Evolutionary conservation across 1,140 invertebrate species (phyloP).

Genomic region (Hirudo medicinalis): DNA sequence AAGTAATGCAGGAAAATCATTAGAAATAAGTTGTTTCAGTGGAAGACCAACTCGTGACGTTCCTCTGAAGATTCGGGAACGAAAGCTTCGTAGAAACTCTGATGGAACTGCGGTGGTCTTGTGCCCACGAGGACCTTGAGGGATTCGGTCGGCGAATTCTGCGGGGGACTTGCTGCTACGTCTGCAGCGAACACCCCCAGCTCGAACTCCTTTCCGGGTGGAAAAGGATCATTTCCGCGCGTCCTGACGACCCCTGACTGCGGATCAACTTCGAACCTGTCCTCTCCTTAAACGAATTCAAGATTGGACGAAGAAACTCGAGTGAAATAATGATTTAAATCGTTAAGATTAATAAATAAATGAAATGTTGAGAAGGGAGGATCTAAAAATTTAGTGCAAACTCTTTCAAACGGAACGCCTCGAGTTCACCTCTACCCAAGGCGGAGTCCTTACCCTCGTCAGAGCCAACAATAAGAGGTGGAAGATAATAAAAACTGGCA

Average conservation of each 20-base stretch:
- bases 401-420: too few species aligned
- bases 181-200: constrained; percentile 12
- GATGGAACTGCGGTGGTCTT: constrained; percentile 9
- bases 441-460: too few species aligned
- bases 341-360: too few species aligned
- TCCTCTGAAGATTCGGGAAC: constrained; percentile 11
- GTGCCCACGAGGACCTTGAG: constrained; percentile 13
- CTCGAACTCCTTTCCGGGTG: constrained; percentile 11
- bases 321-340: too few species aligned
- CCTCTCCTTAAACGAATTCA: neutral
- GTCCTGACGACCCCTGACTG: constrained; percentile 14
- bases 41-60: neutral
- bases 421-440: too few species aligned
- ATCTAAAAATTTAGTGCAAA: too few species aligned
- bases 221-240: neutral
- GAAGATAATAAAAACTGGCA: too few species aligned
- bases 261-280: constrained; percentile 12
- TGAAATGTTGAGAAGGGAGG: too few species aligned
- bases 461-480: too few species aligned
- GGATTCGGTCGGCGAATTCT: constrained; percentile 4
- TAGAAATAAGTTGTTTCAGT: neutral
- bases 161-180: neutral
- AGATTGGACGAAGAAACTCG: too few species aligned
- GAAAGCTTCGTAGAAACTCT: neutral
- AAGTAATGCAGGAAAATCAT: neutral